Percentiles rank a stretch among this genome's conserved stretches.
Conservation (phyloP, 37 sponge, comb jelly and placozoan genomes). For the Sycon ciliatum region DNA sequence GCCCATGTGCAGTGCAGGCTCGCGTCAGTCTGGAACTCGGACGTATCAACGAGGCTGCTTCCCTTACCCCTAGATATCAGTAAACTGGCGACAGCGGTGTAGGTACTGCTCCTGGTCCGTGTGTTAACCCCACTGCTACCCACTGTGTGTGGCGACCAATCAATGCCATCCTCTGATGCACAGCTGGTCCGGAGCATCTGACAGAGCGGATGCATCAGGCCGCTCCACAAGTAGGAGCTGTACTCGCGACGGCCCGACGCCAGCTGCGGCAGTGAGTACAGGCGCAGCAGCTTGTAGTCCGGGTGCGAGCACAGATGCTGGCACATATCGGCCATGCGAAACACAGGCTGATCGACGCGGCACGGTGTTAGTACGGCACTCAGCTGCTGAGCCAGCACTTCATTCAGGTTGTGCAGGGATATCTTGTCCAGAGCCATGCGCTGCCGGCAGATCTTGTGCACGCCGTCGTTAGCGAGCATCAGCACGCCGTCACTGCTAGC, state of each 20-base stretch:
- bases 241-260: slow-evolving; percentile 50
- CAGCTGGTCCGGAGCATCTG: slow-evolving; percentile 73
- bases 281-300: slow-evolving; percentile 54
- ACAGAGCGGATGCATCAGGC: slow-evolving; percentile 57
- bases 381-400: slow-evolving; percentile 43
- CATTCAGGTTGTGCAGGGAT: slow-evolving; percentile 58
- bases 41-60: neutral
- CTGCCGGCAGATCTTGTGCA: slow-evolving; percentile 63
- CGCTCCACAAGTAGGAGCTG: slow-evolving; percentile 56
- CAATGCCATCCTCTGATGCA: slow-evolving; percentile 63
- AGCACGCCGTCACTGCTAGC: slow-evolving; percentile 48
- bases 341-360: neutral
- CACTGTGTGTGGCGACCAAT: slow-evolving; percentile 55
- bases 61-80: neutral
- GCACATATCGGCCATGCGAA: slow-evolving; percentile 39
- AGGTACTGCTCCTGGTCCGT: neutral
- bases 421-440: slow-evolving; percentile 57
- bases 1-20: neutral
- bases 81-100: neutral
- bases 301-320: slow-evolving; percentile 43
- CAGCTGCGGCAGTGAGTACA: slow-evolving; percentile 58
- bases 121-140: too few relatives aligned
- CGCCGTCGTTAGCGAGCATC: slow-evolving; percentile 54
- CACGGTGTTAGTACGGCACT: slow-evolving; percentile 56
- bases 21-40: neutral